Conservation (phyloP, 2,797 vertebrate genomes). For the Rhadinocentrus ornatus region DNA sequence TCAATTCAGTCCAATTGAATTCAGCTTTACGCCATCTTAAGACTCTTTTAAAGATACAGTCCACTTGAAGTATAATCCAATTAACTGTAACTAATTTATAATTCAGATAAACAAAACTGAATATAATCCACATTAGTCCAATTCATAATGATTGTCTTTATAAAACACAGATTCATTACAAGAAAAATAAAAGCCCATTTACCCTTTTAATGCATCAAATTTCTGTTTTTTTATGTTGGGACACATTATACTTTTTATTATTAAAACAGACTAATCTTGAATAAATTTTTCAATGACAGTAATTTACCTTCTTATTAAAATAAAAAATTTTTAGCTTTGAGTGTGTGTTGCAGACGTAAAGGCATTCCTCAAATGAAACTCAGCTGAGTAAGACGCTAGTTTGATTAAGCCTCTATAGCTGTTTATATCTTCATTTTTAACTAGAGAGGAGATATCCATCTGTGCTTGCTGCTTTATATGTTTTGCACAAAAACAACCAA, state of each 20-base stretch:
- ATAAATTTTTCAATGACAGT: constrained; percentile 19
- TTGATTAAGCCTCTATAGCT: constrained; percentile 41
- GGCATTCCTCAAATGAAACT: constrained; percentile 23
- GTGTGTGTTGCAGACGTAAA: constrained; percentile 14
- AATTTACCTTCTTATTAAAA: constrained; percentile 33
- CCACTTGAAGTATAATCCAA: background rate
- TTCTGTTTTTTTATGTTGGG: background rate
- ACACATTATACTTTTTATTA: background rate
- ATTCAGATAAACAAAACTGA: background rate
- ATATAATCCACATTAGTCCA: background rate
- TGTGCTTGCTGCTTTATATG: constrained; percentile 4
- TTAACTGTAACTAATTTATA: too few species aligned
- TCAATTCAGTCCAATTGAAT: background rate
- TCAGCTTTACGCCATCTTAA: background rate
- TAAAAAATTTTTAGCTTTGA: constrained; percentile 17
- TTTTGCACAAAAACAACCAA: constrained; percentile 10
- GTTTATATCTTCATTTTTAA: constrained; percentile 13
- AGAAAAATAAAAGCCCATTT: background rate
- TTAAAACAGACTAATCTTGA: background rate
- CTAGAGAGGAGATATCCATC: background rate
- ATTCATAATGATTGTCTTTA: background rate
- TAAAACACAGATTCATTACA: background rate
- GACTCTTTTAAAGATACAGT: background rate
- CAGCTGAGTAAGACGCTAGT: constrained; percentile 18
- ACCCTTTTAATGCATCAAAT: background rate